These are phyloP conservation scores for Heterodera filipjevi DNA, from an alignment of 2,888 invertebrate genomes.

Conservation along the genomic window DNA sequence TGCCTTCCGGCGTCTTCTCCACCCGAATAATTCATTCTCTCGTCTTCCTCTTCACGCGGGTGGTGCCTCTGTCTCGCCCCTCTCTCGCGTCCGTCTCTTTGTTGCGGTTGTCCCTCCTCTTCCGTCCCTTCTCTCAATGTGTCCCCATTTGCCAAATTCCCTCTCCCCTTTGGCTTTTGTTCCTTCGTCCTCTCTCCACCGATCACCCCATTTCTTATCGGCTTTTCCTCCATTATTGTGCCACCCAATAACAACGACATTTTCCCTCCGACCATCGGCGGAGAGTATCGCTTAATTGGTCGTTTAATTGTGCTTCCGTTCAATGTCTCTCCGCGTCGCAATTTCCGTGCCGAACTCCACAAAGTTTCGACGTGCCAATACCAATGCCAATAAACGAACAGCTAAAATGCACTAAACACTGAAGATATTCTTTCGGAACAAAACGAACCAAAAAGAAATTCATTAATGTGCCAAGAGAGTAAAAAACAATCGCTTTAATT, in stretches of 20 bases:
- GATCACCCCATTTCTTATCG: neutral
- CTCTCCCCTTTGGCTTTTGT: neutral
- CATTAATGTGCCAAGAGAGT: slow-evolving; percentile 53
- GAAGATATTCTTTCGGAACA: neutral
- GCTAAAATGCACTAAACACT: slow-evolving; percentile 38
- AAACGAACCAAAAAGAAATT: slow-evolving; percentile 58
- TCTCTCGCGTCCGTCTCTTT: too few species aligned
- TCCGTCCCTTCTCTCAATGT: too few species aligned
- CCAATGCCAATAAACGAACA: slow-evolving; percentile 63
- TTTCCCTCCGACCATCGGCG: neutral
- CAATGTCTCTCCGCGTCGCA: slow-evolving; percentile 34
- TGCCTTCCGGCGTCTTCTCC: too few species aligned
- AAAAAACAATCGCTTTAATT: slow-evolving; percentile 51
- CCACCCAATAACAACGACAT: neutral
- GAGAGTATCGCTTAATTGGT: slow-evolving; percentile 8
- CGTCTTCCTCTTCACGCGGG: too few species aligned
- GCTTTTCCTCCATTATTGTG: neutral
- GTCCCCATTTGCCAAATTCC: too few species aligned
- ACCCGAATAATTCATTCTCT: too few species aligned
- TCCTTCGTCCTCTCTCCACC: neutral
- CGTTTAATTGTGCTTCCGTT: neutral
- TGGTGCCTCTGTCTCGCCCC: too few species aligned
- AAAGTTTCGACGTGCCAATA: slow-evolving; percentile 30
- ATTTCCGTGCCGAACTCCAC: slow-evolving; percentile 41
- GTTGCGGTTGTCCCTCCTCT: too few species aligned